These are phyloP conservation scores for Mormyrops boulengeri DNA, from an alignment of 2,797 vertebrate genomes.

Conservation along the genomic window DNA sequence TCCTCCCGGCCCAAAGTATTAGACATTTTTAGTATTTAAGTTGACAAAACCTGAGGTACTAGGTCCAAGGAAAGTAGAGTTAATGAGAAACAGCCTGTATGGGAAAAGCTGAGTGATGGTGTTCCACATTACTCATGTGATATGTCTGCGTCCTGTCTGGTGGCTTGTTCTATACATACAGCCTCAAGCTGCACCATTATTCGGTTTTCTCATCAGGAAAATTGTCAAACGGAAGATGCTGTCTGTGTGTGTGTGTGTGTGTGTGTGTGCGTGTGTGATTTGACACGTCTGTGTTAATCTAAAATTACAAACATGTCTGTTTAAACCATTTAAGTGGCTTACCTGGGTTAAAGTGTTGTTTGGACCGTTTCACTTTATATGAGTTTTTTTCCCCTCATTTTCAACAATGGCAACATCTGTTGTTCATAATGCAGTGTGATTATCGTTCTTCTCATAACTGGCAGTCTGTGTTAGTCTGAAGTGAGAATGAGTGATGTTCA, in stretches of 20 bases:
- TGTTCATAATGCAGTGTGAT: not conserved
- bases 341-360: not conserved
- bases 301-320: not conserved
- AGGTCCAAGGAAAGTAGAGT: not conserved
- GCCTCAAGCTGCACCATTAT: not conserved
- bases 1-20: not conserved
- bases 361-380: not conserved
- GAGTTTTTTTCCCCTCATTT: not conserved
- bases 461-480: not conserved
- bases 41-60: not conserved
- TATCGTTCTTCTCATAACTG: not conserved
- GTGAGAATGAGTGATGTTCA: not conserved
- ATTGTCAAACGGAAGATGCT: not conserved
- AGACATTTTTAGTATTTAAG: not conserved
- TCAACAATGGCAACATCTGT: conserved; percentile 29
- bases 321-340: not conserved
- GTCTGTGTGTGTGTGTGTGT: not conserved
- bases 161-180: not conserved
- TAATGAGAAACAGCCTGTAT: not conserved
- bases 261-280: not conserved
- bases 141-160: not conserved
- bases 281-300: not conserved
- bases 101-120: not conserved
- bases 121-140: not conserved
- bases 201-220: not conserved